phyloP scores from a whole-genome alignment of 2,888 invertebrate genomes.

The Troides aeacus region DNA sequence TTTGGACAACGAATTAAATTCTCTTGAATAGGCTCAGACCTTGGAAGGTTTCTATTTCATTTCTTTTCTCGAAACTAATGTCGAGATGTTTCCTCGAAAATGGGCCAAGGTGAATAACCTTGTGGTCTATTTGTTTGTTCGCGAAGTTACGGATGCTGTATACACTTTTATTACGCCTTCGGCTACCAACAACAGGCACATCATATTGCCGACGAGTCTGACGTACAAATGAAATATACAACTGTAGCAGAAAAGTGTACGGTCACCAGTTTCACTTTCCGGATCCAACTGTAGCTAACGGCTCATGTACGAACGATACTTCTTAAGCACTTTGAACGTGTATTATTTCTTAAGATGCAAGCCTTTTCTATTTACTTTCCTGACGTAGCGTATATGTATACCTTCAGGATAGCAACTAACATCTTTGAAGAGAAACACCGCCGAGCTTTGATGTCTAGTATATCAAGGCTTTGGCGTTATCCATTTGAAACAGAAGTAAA shows the following conservation, averaged over 20 bases:
- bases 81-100: conserved; percentile 20
- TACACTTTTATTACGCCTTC: conserved; percentile 8
- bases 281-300: background rate
- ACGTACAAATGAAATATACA: background rate
- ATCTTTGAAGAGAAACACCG: too few relatives aligned
- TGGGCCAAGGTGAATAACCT: conserved; percentile 23
- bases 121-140: conserved; percentile 23
- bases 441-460: too few relatives aligned
- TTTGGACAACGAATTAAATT: conserved; percentile 19
- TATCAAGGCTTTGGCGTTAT: too few relatives aligned
- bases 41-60: conserved; percentile 16
- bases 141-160: conserved; percentile 7
- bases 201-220: background rate
- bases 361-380: too few relatives aligned
- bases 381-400: too few relatives aligned
- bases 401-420: too few relatives aligned
- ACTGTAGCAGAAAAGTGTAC: background rate
- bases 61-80: conserved; percentile 7
- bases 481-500: too few relatives aligned
- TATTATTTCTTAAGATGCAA: too few relatives aligned
- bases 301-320: background rate
- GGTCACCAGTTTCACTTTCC: background rate
- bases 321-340: background rate
- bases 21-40: conserved; percentile 18
- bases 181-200: background rate